These are phyloP conservation scores for Hydractinia symbiolongicarpus DNA, from an alignment of 30 jellyfish, hydroid and myxozoan species.

Conservation along the genomic window DNA sequence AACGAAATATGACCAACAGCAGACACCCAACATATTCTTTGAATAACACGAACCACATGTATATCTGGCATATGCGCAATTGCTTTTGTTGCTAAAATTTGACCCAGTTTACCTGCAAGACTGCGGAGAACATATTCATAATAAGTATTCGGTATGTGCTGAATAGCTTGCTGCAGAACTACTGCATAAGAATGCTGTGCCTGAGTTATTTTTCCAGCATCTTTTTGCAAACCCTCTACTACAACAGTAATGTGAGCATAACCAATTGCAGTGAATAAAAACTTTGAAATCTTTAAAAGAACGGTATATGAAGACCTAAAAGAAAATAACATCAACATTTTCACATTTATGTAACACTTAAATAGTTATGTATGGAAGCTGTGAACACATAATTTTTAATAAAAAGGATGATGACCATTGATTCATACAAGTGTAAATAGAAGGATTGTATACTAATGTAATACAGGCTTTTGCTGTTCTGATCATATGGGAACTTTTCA, in stretches of 20 bases:
- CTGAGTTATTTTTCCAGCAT: slow-evolving; percentile 57
- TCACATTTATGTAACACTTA: neutral
- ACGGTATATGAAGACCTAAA: slow-evolving; percentile 80
- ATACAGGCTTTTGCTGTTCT: no score
- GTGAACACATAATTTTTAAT: no score
- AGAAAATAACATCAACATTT: neutral
- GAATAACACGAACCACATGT: slow-evolving; percentile 48
- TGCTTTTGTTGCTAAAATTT: slow-evolving; percentile 65
- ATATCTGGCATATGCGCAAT: slow-evolving; percentile 65
- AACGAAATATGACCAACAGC: slow-evolving; percentile 63
- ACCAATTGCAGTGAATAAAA: slow-evolving; percentile 82
- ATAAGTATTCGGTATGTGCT: slow-evolving; percentile 81
- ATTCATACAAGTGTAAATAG: no score
- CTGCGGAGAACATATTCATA: slow-evolving; percentile 71
- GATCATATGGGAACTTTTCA: no score
- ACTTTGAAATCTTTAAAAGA: slow-evolving; percentile 66
- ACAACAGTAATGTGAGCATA: slow-evolving; percentile 82
- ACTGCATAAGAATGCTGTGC: slow-evolving; percentile 69
- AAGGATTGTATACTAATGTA: no score
- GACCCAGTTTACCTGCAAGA: slow-evolving; percentile 79
- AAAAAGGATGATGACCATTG: no score
- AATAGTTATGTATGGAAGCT: neutral
- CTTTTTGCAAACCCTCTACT: slow-evolving; percentile 82
- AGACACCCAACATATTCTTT: slow-evolving; percentile 75
- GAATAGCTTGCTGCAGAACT: slow-evolving; percentile 76